These are phyloP conservation scores for Tridacna crocea DNA, from an alignment of 2,888 invertebrate genomes.

Conservation along the genomic window DNA sequence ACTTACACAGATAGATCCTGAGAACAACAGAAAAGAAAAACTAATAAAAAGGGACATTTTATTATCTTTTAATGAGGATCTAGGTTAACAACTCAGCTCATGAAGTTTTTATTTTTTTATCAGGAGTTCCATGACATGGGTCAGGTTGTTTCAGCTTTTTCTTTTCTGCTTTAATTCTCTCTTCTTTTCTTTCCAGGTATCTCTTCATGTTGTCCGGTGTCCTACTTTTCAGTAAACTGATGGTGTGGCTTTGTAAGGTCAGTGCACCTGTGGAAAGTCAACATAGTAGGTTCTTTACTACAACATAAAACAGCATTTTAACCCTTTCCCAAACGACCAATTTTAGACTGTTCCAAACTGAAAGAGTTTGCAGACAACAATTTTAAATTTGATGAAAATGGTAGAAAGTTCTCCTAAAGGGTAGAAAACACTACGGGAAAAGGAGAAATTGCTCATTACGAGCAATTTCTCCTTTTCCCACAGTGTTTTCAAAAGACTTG, in stretches of 20 bases:
- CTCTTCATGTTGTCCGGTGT: slow-evolving; percentile 68
- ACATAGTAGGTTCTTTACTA: background rate
- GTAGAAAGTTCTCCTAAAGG: background rate
- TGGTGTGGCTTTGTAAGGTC: slow-evolving; percentile 2
- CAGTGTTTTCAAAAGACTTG: background rate
- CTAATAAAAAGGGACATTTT: too few relatives aligned
- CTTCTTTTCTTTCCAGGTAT: slow-evolving; percentile 73
- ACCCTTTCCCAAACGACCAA: too few relatives aligned
- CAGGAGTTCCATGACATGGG: background rate
- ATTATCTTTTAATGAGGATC: too few relatives aligned
- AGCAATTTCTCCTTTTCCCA: background rate
- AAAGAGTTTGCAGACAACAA: too few relatives aligned
- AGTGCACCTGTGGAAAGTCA: slow-evolving; percentile 7
- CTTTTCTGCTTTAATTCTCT: slow-evolving; percentile 64
- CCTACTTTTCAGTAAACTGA: slow-evolving; percentile 66
- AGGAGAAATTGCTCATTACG: background rate
- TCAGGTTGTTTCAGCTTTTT: slow-evolving; percentile 15
- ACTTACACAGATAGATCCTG: too few relatives aligned
- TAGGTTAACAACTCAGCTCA: slow-evolving; percentile 7
- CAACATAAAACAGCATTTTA: background rate
- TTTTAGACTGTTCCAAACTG: too few relatives aligned
- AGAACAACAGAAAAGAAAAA: too few relatives aligned
- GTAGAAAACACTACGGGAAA: background rate
- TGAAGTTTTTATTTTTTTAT: slow-evolving; percentile 40
- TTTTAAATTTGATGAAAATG: too few relatives aligned